Conservation (phyloP, 2,888 invertebrate species). For the Nemotelus nigrinus region DNA sequence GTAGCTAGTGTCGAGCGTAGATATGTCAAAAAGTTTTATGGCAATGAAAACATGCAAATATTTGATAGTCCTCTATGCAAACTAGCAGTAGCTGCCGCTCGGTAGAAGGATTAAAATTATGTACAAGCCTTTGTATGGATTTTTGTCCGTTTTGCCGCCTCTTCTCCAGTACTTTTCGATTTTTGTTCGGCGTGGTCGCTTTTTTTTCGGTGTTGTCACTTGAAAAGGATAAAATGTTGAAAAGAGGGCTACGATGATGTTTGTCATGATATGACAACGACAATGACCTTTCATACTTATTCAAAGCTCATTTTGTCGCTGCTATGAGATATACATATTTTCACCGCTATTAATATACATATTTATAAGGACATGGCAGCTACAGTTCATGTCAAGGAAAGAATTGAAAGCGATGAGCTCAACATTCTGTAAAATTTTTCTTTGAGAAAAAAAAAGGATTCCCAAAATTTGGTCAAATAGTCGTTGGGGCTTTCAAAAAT, state of each 20-base stretch:
- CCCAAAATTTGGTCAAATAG: not conserved
- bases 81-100: constrained; percentile 12
- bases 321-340: not conserved
- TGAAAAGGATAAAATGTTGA: constrained; percentile 26
- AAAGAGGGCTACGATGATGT: constrained; percentile 6
- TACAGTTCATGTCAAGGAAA: not conserved
- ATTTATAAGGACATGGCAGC: not conserved
- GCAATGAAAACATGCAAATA: constrained; percentile 42
- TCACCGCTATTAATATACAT: not conserved
- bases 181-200: not conserved
- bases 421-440: not conserved
- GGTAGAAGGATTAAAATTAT: constrained; percentile 34
- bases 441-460: not conserved
- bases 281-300: constrained; percentile 32
- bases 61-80: constrained; percentile 27
- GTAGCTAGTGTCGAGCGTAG: not conserved
- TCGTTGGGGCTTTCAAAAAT: not conserved
- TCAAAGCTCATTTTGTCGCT: not conserved
- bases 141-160: constrained; percentile 8
- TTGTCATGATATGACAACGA: constrained; percentile 18
- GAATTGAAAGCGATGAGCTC: not conserved
- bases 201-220: not conserved
- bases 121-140: not conserved
- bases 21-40: constrained; percentile 4
- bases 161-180: constrained; percentile 2